phyloP scores from a whole-genome alignment of 2,888 invertebrate species.

The Troides oblongomaculatus region DNA sequence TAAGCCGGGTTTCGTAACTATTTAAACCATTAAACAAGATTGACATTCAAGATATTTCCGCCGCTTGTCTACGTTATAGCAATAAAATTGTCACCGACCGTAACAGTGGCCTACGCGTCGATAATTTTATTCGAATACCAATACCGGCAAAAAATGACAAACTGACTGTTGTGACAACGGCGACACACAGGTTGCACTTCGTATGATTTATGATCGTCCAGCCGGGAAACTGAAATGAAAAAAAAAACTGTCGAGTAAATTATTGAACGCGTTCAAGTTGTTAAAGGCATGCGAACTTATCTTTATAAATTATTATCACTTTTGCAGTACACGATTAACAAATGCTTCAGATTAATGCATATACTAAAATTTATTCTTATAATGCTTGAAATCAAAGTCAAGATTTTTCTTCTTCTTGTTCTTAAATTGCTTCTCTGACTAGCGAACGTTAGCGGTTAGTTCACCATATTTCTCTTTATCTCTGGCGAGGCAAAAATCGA shows the following conservation, averaged over 20 bases:
- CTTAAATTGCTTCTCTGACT: too few relatives aligned
- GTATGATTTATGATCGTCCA: conserved; percentile 20
- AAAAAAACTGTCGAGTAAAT: conserved; percentile 16
- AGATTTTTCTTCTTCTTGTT: too few relatives aligned
- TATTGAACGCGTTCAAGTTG: conserved; percentile 13
- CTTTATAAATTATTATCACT: conserved; percentile 5
- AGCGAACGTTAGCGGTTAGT: too few relatives aligned
- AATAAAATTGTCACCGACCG: conserved; percentile 19
- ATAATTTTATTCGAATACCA: conserved; percentile 16
- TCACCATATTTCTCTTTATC: too few relatives aligned
- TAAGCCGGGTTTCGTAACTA: conserved; percentile 26
- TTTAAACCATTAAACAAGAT: conserved; percentile 30
- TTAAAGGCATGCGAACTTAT: conserved; percentile 10
- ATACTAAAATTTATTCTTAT: neutral
- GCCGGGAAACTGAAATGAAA: conserved; percentile 7
- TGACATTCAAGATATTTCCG: conserved; percentile 30
- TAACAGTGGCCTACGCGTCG: conserved; percentile 17
- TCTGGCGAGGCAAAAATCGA: too few relatives aligned
- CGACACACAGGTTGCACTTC: conserved; percentile 21
- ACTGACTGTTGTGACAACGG: conserved; percentile 1
- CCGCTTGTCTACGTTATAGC: conserved; percentile 20
- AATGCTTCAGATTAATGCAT: neutral
- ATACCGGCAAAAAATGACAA: conserved; percentile 24
- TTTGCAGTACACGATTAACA: neutral
- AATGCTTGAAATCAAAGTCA: too few relatives aligned